Percentiles rank a stretch among this genome's conserved stretches.
These are phyloP conservation scores for Asarcornis scutulata DNA, from an alignment of 2,113 vertebrate species.

Conservation along the genomic window DNA sequence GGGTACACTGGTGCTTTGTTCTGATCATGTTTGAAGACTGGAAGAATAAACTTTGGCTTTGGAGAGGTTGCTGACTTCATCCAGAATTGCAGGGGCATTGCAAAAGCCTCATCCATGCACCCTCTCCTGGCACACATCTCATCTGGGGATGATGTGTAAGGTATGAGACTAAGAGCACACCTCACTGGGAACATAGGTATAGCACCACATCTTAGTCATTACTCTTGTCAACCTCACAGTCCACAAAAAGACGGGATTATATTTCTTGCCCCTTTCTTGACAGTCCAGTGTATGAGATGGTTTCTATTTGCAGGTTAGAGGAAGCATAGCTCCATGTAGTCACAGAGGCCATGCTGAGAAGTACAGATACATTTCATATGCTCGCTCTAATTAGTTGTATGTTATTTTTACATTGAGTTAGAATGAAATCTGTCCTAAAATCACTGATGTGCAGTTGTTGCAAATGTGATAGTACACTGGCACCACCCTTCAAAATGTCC, in stretches of 20 bases:
- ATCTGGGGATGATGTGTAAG: not conserved
- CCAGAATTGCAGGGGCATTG: not conserved
- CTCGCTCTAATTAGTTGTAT: not conserved
- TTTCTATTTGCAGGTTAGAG: not conserved
- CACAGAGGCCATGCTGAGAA: not conserved
- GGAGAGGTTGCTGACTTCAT: not conserved
- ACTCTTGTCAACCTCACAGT: not conserved
- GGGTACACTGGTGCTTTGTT: not conserved
- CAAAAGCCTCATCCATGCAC: not conserved
- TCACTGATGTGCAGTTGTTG: not conserved
- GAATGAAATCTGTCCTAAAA: not conserved
- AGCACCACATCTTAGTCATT: not conserved
- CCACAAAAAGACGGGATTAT: not conserved
- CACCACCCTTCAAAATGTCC: not conserved
- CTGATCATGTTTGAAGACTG: not conserved
- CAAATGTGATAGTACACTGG: not conserved
- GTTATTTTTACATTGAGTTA: not conserved
- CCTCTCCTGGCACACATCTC: not conserved
- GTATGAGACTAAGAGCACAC: not conserved
- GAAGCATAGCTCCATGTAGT: not conserved
- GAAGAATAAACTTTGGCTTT: not conserved
- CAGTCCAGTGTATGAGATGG: not conserved
- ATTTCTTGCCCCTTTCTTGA: not conserved
- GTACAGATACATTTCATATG: not conserved
- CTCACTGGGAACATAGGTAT: not conserved